A percentile compares a stretch with the other conserved stretches of the same genome.
Conservation (phyloP, 2,113 vertebrate genomes). For the Apus apus region DNA sequence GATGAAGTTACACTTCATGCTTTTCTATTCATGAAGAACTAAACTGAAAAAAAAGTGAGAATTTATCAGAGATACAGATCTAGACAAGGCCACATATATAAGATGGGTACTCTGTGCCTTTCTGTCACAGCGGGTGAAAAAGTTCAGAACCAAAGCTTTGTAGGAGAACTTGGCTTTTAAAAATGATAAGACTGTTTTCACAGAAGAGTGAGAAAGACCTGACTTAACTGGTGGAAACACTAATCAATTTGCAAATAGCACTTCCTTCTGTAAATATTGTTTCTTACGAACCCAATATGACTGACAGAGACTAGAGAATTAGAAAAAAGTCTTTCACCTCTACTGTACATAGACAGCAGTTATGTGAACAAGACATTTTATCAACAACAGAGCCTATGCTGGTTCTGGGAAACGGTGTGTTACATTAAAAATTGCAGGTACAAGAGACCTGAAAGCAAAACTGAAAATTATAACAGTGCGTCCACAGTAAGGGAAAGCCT, state of each 20-base stretch:
- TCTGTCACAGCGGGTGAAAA: neutral
- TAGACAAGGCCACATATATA: neutral
- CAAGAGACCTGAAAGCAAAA: neutral
- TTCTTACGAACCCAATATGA: neutral
- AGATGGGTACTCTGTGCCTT: neutral
- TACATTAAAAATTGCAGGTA: neutral
- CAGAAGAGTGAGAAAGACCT: neutral
- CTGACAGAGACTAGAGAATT: neutral
- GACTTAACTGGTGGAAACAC: neutral
- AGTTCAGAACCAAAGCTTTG: neutral
- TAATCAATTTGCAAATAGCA: neutral
- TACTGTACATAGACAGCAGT: neutral
- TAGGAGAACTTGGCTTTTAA: neutral
- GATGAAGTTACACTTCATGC: neutral
- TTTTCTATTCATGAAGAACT: neutral
- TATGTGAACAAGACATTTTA: neutral
- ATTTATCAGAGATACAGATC: neutral
- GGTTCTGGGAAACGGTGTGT: neutral
- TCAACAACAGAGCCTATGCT: neutral
- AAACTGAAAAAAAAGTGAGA: neutral
- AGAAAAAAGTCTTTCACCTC: neutral
- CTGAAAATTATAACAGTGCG: neutral
- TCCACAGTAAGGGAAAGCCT: neutral
- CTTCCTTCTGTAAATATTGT: neutral
- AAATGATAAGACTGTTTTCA: neutral